Evolutionary conservation across 2,797 vertebrate species (phyloP), one percentile per base, ranked within the genome.

Genomic region (Novumbra hubbsi): DNA sequence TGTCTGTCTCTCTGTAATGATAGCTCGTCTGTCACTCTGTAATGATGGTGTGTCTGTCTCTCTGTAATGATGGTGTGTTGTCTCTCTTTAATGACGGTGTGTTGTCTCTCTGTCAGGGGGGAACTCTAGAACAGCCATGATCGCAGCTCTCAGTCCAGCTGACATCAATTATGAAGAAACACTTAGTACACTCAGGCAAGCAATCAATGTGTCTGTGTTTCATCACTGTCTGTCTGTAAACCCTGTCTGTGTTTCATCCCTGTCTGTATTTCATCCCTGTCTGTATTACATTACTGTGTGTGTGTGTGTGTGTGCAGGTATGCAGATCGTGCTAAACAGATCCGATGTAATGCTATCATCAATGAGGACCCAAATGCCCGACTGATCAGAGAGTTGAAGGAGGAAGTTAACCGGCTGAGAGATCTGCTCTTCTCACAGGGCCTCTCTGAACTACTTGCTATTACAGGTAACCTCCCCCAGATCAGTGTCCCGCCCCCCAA

Each of bases 91-190:
- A 63, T 50, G 68, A 55, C 21, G 57, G 49, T 67, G 62, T 68
- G 21, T 60, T 38, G 28, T 32, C 27, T 38, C 27, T 32, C 19
- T 71, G 34, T 0, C 84, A 97, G 96, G 96, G 5, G 96, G 96
- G 48, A 97, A 97, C 89, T 97, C 96, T 0, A 94, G 96, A 57
- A 97, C 96, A 0, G 96, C 96, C 71, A 97, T 97, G 96, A 96
- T 97, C 0, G 96, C 96, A 0, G 96, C 96, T 52, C 91, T 97
- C 28, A 97, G 96, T 88, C 96, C 96, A 0, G 96, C 96, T 0
- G 96, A 97, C 83, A 94, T 95, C 84, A 96, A 94, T 91, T 97
- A 97, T 0, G 96, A 97, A 82, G 96, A 97, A 88, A 97, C 96
- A 0, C 94, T 97, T 71, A 97, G 96, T 86, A 97, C 96, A 0